phyloP scores from a whole-genome alignment of 2,888 invertebrate genomes.

The Mechanitis messenoides region DNA sequence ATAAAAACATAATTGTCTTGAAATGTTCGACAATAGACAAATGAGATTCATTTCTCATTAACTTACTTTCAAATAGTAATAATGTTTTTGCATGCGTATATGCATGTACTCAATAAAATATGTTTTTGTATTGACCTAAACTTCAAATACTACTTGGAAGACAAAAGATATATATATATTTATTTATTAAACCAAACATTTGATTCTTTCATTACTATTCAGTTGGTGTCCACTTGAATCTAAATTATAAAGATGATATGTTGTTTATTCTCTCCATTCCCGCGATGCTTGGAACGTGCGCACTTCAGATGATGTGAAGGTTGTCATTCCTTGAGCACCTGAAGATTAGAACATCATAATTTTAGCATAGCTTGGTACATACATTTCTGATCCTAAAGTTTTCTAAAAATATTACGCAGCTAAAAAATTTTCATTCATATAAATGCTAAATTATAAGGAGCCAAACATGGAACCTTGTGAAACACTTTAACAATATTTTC shows the following conservation, averaged over 20 bases:
- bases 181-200: neutral
- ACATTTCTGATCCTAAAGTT: neutral
- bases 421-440: neutral
- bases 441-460: neutral
- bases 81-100: too few relatives aligned
- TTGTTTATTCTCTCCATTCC: slow-evolving; percentile 61
- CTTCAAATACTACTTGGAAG: too few relatives aligned
- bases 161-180: too few relatives aligned
- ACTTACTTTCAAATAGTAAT: too few relatives aligned
- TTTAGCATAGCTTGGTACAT: neutral
- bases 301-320: slow-evolving; percentile 72
- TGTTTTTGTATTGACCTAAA: too few relatives aligned
- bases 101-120: too few relatives aligned
- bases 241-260: slow-evolving; percentile 1
- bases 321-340: slow-evolving; percentile 69
- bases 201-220: neutral
- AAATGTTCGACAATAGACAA: too few relatives aligned
- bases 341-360: slow-evolving; percentile 21
- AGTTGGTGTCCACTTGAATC: neutral
- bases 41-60: too few relatives aligned
- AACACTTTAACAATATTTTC: neutral
- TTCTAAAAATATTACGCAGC: neutral
- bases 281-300: slow-evolving; percentile 71
- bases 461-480: neutral
- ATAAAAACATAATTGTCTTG: neutral